Conservation (phyloP, 37 sponge, comb jelly and placozoan genomes). For the Spongia lamella region DNA sequence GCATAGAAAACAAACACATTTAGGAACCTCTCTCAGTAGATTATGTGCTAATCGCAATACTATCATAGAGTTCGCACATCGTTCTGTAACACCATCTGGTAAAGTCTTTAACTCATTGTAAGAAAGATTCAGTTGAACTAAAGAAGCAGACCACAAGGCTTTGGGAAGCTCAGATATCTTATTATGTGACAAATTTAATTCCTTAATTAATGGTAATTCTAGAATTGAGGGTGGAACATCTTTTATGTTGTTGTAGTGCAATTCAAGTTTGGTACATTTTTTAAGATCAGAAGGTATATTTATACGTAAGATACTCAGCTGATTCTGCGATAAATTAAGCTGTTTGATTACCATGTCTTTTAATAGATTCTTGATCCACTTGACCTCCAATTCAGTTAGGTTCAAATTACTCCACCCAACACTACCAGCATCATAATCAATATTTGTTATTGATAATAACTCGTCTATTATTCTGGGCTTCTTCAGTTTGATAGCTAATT, state of each 20-base stretch:
- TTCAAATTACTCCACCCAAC: too few relatives aligned
- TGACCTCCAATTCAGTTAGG: too few relatives aligned
- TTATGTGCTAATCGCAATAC: constrained; percentile 75
- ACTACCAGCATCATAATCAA: too few relatives aligned
- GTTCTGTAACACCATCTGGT: constrained; percentile 40
- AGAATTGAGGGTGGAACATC: constrained; percentile 72
- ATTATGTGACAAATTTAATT: constrained; percentile 81
- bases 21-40: constrained; percentile 61
- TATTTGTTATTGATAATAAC: too few relatives aligned
- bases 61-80: constrained; percentile 58
- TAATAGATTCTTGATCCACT: too few relatives aligned
- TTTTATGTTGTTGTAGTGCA: constrained; percentile 69
- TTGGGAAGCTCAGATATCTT: constrained; percentile 69
- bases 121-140: constrained; percentile 76
- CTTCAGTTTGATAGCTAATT: too few relatives aligned
- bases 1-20: constrained; percentile 76
- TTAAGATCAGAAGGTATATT: too few relatives aligned
- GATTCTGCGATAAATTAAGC: too few relatives aligned
- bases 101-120: constrained; percentile 70
- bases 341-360: too few relatives aligned
- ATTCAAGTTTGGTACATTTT: constrained; percentile 31
- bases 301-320: too few relatives aligned
- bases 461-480: too few relatives aligned
- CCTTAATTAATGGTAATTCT: constrained; percentile 71
- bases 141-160: constrained; percentile 63